phyloP scores from a whole-genome alignment of 2,113 vertebrate species.

The Donacobius atricapilla region DNA sequence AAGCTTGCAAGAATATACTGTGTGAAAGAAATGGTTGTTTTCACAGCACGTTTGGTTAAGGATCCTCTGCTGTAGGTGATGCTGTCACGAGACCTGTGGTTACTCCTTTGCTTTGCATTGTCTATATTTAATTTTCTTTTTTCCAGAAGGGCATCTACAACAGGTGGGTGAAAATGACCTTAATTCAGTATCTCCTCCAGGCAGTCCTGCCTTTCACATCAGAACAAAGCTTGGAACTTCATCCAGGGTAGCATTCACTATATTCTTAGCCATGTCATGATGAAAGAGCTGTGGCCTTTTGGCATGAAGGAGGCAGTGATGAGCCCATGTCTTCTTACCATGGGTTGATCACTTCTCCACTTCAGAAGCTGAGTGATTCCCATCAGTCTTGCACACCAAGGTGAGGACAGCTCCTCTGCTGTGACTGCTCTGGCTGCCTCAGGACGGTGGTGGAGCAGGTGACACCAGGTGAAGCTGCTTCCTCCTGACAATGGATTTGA shows the following conservation, averaged over 20 bases:
- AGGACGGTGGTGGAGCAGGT: conserved; percentile 24
- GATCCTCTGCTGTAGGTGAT: background rate
- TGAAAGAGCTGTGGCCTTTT: background rate
- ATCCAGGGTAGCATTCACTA: background rate
- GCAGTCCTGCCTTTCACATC: background rate
- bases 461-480: conserved; percentile 35
- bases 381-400: background rate
- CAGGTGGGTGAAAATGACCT: background rate
- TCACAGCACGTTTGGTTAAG: background rate
- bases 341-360: background rate
- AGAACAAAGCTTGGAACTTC: background rate
- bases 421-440: background rate
- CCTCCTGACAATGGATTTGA: conserved; percentile 64
- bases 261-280: background rate
- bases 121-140: background rate
- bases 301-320: background rate
- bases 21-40: background rate
- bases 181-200: background rate
- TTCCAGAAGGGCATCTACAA: background rate
- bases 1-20: background rate
- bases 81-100: background rate
- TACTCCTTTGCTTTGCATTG: background rate
- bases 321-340: background rate
- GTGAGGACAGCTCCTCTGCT: background rate
- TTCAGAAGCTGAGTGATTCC: background rate